A percentile compares a stretch with the other conserved stretches of the same genome.
phyloP scores from a whole-genome alignment of 2,888 invertebrate genomes.

The Rhimphoctona megacephalus region DNA sequence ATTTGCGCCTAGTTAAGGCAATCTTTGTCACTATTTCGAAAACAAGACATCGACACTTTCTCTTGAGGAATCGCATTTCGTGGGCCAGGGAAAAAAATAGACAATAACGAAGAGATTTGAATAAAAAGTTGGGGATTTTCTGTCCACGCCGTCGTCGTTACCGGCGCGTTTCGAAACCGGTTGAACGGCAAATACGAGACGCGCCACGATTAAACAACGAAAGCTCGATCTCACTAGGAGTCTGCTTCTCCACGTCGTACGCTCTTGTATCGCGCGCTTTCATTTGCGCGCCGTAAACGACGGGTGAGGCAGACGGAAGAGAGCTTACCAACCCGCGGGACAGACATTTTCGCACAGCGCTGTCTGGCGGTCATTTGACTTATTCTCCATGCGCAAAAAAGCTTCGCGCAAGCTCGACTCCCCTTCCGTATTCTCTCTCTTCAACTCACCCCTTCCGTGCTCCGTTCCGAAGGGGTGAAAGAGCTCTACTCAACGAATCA shows the following conservation, averaged over 20 bases:
- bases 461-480: background rate
- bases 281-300: conserved; percentile 74
- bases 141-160: conserved; percentile 40
- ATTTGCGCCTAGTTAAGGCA: conserved; percentile 64
- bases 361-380: conserved; percentile 77
- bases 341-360: conserved; percentile 79
- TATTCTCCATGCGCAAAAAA: conserved; percentile 68
- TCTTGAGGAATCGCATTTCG: conserved; percentile 82
- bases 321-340: conserved; percentile 62
- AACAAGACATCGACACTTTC: conserved; percentile 82
- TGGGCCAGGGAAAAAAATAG: background rate
- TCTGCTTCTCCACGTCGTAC: conserved; percentile 48
- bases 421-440: conserved; percentile 47
- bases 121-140: background rate
- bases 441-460: background rate
- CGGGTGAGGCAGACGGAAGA: conserved; percentile 55
- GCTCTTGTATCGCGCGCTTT: conserved; percentile 70
- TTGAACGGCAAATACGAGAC: conserved; percentile 53
- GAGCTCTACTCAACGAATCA: conserved; percentile 54
- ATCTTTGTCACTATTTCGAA: conserved; percentile 59
- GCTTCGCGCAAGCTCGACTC: conserved; percentile 76
- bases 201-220: conserved; percentile 61
- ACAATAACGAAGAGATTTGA: background rate
- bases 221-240: conserved; percentile 52
- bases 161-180: conserved; percentile 55